Conservation (phyloP, 2,888 invertebrate genomes). For the Agapetus fuscipes region DNA sequence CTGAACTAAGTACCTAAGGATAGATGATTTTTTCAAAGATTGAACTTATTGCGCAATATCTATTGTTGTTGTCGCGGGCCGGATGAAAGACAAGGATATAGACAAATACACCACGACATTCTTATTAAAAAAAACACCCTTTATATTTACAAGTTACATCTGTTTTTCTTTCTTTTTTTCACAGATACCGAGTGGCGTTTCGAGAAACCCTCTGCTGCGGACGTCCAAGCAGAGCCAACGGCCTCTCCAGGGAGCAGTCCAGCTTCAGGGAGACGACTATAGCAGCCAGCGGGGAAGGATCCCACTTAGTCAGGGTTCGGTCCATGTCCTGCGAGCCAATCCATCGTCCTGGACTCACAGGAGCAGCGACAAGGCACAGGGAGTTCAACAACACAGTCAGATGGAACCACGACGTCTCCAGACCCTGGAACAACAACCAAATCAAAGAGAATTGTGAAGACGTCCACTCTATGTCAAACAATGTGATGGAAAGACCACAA, state of each 20-base stretch:
- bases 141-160: too few species aligned
- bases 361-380: background rate
- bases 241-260: conserved; percentile 48
- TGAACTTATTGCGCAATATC: too few species aligned
- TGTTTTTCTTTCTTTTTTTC: conserved; percentile 28
- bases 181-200: conserved; percentile 73
- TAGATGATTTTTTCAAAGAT: too few species aligned
- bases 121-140: too few species aligned
- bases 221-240: conserved; percentile 35
- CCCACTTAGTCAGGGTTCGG: conserved; percentile 37
- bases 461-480: too few species aligned
- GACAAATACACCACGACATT: too few species aligned
- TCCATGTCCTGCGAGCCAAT: conserved; percentile 24
- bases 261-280: conserved; percentile 52
- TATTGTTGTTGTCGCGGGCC: too few species aligned
- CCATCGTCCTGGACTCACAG: conserved; percentile 6
- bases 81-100: too few species aligned
- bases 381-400: conserved; percentile 3
- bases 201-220: conserved; percentile 62
- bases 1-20: too few species aligned
- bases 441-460: too few species aligned
- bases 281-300: conserved; percentile 37
- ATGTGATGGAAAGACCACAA: too few species aligned
- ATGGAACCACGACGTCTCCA: conserved; percentile 7
- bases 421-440: conserved; percentile 14